A percentile compares a stretch with the other conserved stretches of the same genome.
These are phyloP conservation scores for Dysdera silvatica DNA, from an alignment of 1,140 invertebrate genomes.

Conservation along the genomic window DNA sequence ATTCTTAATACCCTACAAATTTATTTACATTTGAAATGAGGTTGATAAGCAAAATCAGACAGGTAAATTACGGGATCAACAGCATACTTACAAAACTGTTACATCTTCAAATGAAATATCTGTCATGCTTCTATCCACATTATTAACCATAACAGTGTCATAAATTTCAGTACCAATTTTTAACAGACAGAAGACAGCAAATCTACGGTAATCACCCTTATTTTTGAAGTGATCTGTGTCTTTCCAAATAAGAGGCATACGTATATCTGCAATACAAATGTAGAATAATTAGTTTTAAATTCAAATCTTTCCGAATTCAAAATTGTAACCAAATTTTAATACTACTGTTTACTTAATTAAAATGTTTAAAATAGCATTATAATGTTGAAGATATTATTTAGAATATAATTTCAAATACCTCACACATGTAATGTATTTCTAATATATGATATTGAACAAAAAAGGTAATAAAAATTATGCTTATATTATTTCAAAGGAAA, in stretches of 20 bases:
- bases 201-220: constrained; percentile 60
- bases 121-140: constrained; percentile 59
- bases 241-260: constrained; percentile 63
- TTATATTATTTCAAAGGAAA: too few species aligned
- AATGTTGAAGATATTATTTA: too few species aligned
- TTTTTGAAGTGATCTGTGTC: constrained; percentile 65
- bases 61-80: not conserved
- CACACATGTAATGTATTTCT: too few species aligned
- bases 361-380: too few species aligned
- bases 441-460: too few species aligned
- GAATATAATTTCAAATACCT: too few species aligned
- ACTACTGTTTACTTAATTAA: too few species aligned
- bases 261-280: constrained; percentile 50
- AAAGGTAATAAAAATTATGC: too few species aligned
- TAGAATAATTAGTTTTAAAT: not conserved
- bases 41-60: not conserved
- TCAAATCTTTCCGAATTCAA: too few species aligned
- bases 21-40: too few species aligned
- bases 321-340: too few species aligned
- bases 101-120: constrained; percentile 62
- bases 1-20: too few species aligned
- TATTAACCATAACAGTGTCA: constrained; percentile 57
- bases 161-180: constrained; percentile 60
- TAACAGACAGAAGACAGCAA: constrained; percentile 61
- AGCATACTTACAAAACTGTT: constrained; percentile 56